Percentiles rank a stretch among this genome's conserved stretches.
phyloP scores from a whole-genome alignment of 2,888 invertebrate genomes.

The Gnatocerus cornutus region DNA sequence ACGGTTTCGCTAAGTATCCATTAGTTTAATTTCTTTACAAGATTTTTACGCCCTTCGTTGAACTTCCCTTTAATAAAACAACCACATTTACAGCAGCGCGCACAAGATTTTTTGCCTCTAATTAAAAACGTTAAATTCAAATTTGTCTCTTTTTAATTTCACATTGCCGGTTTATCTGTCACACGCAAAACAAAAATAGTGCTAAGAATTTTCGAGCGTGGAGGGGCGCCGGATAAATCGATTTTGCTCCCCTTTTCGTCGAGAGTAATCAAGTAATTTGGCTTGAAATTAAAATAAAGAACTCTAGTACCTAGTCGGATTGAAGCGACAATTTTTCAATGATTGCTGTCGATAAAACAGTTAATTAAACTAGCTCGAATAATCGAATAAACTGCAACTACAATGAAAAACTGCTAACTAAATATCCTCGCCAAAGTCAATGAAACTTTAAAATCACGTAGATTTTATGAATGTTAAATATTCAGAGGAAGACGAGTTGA shows the following conservation, averaged over 20 bases:
- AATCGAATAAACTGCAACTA: conserved; percentile 3
- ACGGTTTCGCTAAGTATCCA: conserved; percentile 16
- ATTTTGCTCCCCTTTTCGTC: too few species aligned
- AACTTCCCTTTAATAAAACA: conserved; percentile 3
- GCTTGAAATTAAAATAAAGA: conserved; percentile 1
- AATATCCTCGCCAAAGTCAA: conserved; percentile 1
- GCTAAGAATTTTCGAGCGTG: too few species aligned
- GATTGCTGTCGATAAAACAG: not conserved
- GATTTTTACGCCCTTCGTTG: conserved; percentile 5
- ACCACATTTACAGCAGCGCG: not conserved
- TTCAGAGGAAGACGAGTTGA: conserved; percentile 7
- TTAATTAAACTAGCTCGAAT: conserved; percentile 1
- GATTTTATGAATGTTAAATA: conserved; percentile 17
- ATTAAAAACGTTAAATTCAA: not conserved
- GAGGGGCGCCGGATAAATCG: too few species aligned
- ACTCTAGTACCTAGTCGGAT: not conserved
- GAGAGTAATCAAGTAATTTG: too few species aligned
- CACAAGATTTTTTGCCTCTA: not conserved
- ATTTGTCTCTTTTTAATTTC: not conserved
- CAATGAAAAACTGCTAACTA: conserved; percentile 8
- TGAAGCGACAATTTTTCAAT: not conserved
- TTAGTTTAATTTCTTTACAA: conserved; percentile 16
- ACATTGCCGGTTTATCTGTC: too few species aligned
- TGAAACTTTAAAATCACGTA: conserved; percentile 18
- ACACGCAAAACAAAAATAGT: too few species aligned